phyloP scores from a whole-genome alignment of 2,797 vertebrate genomes.

The Dermochelys coriacea region DNA sequence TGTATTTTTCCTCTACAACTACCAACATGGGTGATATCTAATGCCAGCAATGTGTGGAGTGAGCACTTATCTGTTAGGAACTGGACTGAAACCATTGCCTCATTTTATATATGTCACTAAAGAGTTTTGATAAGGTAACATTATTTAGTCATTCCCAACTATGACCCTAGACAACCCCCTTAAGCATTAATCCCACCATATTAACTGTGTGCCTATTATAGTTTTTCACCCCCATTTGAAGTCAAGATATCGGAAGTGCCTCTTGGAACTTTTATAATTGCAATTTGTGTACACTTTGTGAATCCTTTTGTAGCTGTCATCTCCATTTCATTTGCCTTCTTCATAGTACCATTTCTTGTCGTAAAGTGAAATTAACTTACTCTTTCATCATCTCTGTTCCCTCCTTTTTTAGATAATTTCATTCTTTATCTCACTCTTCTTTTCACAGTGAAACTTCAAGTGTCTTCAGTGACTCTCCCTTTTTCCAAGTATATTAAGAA shows the following conservation, averaged over 20 bases:
- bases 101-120: background rate
- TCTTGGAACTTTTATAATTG: slow-evolving; percentile 27
- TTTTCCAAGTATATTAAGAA: background rate
- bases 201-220: slow-evolving; percentile 8
- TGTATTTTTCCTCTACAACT: background rate
- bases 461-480: background rate
- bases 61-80: background rate
- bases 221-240: slow-evolving; percentile 20
- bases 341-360: background rate
- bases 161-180: slow-evolving; percentile 8
- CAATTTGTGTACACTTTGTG: slow-evolving; percentile 29
- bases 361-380: slow-evolving; percentile 49
- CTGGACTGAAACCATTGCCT: accelerated
- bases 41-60: background rate
- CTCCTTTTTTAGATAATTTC: background rate
- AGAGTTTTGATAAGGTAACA: slow-evolving; percentile 15
- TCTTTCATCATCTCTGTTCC: background rate
- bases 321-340: slow-evolving; percentile 44
- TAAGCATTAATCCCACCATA: background rate
- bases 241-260: slow-evolving; percentile 34
- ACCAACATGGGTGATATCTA: background rate
- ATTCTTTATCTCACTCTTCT: background rate
- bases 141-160: background rate
- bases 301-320: slow-evolving; percentile 2
- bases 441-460: slow-evolving; percentile 25